Base-by-base conservation (phyloP, 2,888 invertebrate genomes). In the Meloe dianella region DNA sequence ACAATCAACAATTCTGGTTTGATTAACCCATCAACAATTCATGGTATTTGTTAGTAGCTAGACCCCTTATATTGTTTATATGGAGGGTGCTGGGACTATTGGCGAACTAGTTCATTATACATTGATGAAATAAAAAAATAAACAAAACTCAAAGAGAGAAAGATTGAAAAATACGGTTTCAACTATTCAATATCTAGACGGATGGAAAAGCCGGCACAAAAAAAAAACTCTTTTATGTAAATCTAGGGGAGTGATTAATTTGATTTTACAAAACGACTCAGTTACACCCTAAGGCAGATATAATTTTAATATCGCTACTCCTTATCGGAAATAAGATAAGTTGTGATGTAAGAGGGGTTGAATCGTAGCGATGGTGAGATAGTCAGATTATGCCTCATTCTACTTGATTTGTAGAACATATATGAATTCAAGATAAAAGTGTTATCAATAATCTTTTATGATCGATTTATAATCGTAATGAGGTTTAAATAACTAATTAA, bases 21-120 rank as follows among this genome's bases (percentile, higher is more conserved):
- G 84, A 84, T 84, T 83, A 84, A 84, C 78, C 80, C 76, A 80
- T 84, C 81, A 84, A 84, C 80, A 83, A 83, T 83, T 83, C 83
- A 84, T 83, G 82, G 81, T 81, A 79, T 83, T 82, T 83, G 81
- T 75, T 74, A 73, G 76, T 77, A 77, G 69, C 69, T 67, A 73
- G 73, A 73, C 61, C 66, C 57, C 62, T 66, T 71, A 65, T 70
- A 67, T 66, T 65, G 71, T 75, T 74, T 72, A 72, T 74, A 67
- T 70, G 66, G 65, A 60, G 65, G 68, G 65, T 63, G 68, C 58
- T 66, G 71, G 66, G 68, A 68, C 70, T 74, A 75, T 74, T 75
- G 74, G 67, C 54, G 57, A 59, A 67, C 58, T 68, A 68, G 70
- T 70, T 70, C 65, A 61, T 74, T 72, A 75, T 70, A 72, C 69